Conservation (phyloP, 2,113 vertebrate species). For the Chionomys nivalis region DNA sequence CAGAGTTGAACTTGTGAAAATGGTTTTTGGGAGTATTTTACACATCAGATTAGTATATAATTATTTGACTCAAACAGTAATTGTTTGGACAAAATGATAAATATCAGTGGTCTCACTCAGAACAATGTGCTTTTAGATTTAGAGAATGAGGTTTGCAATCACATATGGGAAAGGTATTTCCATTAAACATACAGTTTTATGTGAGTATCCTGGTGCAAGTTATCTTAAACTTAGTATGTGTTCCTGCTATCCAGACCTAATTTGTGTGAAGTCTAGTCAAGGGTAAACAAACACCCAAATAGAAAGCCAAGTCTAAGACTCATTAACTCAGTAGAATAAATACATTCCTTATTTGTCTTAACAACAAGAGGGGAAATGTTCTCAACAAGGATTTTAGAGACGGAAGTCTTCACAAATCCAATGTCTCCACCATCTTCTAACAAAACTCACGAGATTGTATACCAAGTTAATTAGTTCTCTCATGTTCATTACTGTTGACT, state of each 20-base stretch:
- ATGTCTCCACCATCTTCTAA: background rate
- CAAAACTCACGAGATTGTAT: background rate
- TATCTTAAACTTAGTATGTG: background rate
- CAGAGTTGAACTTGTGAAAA: background rate
- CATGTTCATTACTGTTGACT: background rate
- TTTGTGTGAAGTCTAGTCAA: background rate
- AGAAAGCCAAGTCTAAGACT: background rate
- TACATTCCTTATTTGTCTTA: background rate
- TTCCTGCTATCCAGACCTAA: background rate
- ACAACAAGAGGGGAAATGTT: background rate
- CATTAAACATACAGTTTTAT: background rate
- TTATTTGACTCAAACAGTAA: background rate
- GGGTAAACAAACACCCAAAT: background rate
- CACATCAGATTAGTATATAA: background rate
- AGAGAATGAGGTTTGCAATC: background rate
- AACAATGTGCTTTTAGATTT: background rate
- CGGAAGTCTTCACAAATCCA: background rate
- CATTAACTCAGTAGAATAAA: background rate
- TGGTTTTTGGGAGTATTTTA: background rate
- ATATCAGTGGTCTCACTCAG: background rate
- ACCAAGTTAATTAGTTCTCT: background rate
- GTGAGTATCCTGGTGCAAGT: background rate
- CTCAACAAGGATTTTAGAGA: background rate
- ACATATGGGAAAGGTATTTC: background rate
- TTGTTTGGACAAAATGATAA: background rate